Evolutionary conservation across 2,113 vertebrate genomes (phyloP).

Genomic region (Chloropsis hardwickii): DNA sequence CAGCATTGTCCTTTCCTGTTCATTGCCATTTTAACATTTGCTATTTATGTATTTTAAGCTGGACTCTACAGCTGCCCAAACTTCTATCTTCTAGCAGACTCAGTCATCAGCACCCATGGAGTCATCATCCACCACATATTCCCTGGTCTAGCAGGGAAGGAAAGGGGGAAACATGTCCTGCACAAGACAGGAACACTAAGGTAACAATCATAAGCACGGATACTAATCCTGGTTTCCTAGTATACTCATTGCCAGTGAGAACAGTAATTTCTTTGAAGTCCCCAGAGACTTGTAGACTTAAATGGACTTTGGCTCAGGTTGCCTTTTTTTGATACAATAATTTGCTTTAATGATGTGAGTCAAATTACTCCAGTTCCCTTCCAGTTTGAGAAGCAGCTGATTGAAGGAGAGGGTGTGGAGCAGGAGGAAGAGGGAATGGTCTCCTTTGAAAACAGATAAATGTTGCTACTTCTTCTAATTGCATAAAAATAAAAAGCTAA

Average conservation of each 20-base stretch:
- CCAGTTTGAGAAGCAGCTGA: not conserved
- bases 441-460: constrained; percentile 26
- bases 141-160: not conserved
- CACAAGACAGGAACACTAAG: not conserved
- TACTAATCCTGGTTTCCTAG: not conserved
- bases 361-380: not conserved
- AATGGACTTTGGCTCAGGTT: not conserved
- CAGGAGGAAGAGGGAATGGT: not conserved
- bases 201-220: fast-evolving
- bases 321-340: not conserved
- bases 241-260: not conserved
- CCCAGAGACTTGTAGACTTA: not conserved
- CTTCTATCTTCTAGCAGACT: not conserved
- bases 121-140: not conserved
- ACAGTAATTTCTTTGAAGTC: not conserved
- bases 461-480: constrained; percentile 8
- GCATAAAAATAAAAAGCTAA: constrained; percentile 27
- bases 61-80: not conserved
- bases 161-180: not conserved
- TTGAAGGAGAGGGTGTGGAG: not conserved
- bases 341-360: not conserved
- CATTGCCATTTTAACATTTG: not conserved
- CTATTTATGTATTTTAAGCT: not conserved
- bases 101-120: not conserved
- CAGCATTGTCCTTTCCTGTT: not conserved